Base-by-base conservation (phyloP, 2,113 vertebrate species). In the Plotosus lineatus region DNA sequence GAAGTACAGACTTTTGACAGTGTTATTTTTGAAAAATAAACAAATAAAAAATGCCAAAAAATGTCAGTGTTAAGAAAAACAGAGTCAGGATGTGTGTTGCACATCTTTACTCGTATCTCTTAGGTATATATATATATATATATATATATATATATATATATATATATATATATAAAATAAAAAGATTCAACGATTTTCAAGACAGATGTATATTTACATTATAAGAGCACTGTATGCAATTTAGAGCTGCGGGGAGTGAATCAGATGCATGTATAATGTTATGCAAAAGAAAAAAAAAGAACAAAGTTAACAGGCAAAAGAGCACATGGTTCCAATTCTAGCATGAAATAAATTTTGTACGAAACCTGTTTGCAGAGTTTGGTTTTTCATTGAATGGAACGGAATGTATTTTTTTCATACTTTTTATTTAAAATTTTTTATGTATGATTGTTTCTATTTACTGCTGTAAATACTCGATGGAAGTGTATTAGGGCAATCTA, bases 321-420 rank as follows among this genome's bases (percentile, higher is more conserved):
- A 72, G 84, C 88, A 93, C 55, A 86, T 77, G 83, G 85, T 77
- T 58, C 81, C 68, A 88, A 93, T 90, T 93, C 92, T 86, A 95
- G 95, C 95, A 97, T 97, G 95, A 95, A 97, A 97, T 96, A 96
- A 96, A 96, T 96, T 95, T 96, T 96, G 91, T 96, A 94, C 87
- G 79, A 89, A 88, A 86, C 82, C 81, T 83, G 82, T 68, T 78
- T 78, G 80, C 76, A 48, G 72, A 81, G 66, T 86, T 82, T 81
- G 65, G 3, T 79, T 83, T 83, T 82, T 79, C 44, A 74, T 55
- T 81, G 48, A 84, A 78, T 75, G 78, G 58, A 83, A 48, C 40
- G 38, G 48, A 72, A 72, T 82, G 50, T 31, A 60, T 46, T 14
- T 81, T 68, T 79, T 60, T 42, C 23, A 31, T n/a, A 51, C 56